Conservation (phyloP, 2,888 invertebrate species). For the Caenorhabditis auriculariae region DNA sequence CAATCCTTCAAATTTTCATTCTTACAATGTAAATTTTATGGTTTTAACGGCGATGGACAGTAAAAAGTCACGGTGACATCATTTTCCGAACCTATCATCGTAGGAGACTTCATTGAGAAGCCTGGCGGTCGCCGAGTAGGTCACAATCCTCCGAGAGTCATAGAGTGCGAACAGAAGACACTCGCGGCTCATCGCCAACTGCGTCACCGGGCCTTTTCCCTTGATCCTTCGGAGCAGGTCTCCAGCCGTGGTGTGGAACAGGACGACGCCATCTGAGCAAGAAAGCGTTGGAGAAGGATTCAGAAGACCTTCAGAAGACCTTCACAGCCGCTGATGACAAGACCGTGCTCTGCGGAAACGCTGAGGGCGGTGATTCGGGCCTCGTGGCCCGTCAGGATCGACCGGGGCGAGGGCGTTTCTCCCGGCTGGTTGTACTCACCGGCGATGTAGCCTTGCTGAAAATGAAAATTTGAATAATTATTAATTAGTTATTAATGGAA, state of each 20-base stretch:
- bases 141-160: slow-evolving; percentile 50
- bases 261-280: slow-evolving; percentile 83
- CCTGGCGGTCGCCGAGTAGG: slow-evolving; percentile 55
- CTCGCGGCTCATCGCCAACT: slow-evolving; percentile 78
- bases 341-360: slow-evolving; percentile 93
- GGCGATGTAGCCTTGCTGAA: slow-evolving; percentile 79
- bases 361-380: slow-evolving; percentile 91
- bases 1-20: slow-evolving; percentile 22
- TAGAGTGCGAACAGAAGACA: slow-evolving; percentile 93
- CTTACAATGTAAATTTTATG: neutral
- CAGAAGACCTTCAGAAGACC: slow-evolving; percentile 65
- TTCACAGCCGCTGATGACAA: slow-evolving; percentile 90
- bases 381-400: slow-evolving; percentile 95
- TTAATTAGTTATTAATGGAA: neutral
- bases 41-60: neutral
- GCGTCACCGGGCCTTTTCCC: slow-evolving; percentile 31
- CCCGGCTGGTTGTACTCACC: slow-evolving; percentile 77
- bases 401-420: slow-evolving; percentile 89
- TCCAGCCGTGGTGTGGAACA: slow-evolving; percentile 96
- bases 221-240: slow-evolving; percentile 85
- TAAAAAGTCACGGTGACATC: neutral
- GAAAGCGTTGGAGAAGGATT: neutral
- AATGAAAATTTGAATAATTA: slow-evolving; percentile 1
- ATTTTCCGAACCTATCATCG: slow-evolving; percentile 26
- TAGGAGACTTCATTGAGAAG: slow-evolving; percentile 34